Evolutionary conservation across 2,888 invertebrate genomes (phyloP), one percentile per base, ranked within the genome.

Genomic region (Rhorus exstirpatorius): DNA sequence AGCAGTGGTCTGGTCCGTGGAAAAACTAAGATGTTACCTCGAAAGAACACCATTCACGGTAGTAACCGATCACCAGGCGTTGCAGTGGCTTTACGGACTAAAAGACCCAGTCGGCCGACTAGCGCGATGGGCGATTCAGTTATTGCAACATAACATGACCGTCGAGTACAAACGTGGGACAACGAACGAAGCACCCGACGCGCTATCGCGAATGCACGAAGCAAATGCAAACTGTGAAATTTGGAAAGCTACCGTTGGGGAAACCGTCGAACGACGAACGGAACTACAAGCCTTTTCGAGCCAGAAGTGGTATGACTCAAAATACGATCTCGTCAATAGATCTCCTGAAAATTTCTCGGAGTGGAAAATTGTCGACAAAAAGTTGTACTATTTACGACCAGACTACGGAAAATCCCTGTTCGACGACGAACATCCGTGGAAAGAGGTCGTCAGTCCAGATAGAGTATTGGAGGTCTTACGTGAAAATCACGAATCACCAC

Each of bases 121-220:
- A 1, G 84, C 83, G 4, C 58, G 85, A 41, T 83, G 83, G 82
- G 76, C 82, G 0, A 80, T 83, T 7, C 75, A 78, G 14, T 49
- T 83, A 1, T 79, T 58, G 0, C 67, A 77, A 31, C 78, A 83
- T 10, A 35, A 63, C 0, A 63, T 82, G 24, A 68, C 68, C 0
- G 41, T 85, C 8, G 67, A 72, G 14, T 76, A 83, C n/a, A 53
- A 58, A 7, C 75, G 83, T 0, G 83, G 85, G 1, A 81, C 79
- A 0, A 68, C 55, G 0, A 83, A 83, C 46, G 85, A 85, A 65
- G 84, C 79, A 8, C 77, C 81, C 3, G 84, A 83, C 8, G 83
- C 81, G 0, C 38, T 81, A 8, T 77, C 79, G 0, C 51, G 79
- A 1, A 79, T 79, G 79, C 76, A 74, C 26, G 77, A 85, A 8